Percentiles rank a stretch among this genome's conserved stretches.
Conservation (phyloP, 2,888 invertebrate genomes). For the Conus canariensis region DNA sequence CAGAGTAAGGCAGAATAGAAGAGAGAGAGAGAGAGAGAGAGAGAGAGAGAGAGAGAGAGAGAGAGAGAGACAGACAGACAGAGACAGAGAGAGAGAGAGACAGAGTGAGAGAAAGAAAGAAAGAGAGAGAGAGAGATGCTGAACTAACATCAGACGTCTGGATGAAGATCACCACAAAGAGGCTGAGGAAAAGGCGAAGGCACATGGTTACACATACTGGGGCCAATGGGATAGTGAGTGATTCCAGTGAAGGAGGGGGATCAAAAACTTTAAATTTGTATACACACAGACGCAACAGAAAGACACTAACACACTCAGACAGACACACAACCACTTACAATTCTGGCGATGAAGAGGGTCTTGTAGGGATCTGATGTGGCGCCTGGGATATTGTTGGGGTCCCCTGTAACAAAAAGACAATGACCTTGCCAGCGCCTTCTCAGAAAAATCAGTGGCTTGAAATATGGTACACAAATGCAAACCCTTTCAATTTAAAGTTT, state of each 20-base stretch:
- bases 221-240: too few species aligned
- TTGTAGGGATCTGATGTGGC: conserved; percentile 97
- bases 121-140: background rate
- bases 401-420: conserved; percentile 83
- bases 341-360: conserved; percentile 96
- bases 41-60: conserved; percentile 2
- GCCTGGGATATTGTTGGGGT: conserved; percentile 88
- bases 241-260: too few species aligned
- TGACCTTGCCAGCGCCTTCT: background rate
- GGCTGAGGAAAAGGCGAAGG: too few species aligned
- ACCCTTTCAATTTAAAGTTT: too few species aligned
- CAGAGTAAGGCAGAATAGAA: background rate
- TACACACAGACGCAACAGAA: background rate
- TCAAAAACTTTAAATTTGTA: too few species aligned
- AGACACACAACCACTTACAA: conserved; percentile 83
- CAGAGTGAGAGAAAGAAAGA: conserved; percentile 29
- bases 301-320: background rate
- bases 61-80: conserved; percentile 3
- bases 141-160: background rate
- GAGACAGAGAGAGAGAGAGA: conserved; percentile 11
- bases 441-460: too few species aligned
- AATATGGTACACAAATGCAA: too few species aligned
- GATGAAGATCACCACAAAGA: conserved; percentile 24
- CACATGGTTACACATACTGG: too few species aligned
- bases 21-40: background rate